Evolutionary conservation across 1,140 invertebrate species (phyloP), one percentile per base, ranked within the genome.

Genomic region (Acromyrmex heyeri): DNA sequence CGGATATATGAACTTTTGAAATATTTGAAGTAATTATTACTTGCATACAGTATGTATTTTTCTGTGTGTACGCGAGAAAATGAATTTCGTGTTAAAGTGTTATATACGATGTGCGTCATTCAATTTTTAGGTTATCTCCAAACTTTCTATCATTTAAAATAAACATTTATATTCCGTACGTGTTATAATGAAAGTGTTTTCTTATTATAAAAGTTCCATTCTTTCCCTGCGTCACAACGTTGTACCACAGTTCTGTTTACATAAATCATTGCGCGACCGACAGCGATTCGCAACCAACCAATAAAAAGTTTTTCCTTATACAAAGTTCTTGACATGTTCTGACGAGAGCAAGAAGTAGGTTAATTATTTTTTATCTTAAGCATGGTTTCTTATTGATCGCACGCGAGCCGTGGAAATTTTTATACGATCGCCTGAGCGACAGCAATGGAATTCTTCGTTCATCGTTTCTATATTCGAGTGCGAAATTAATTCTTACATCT

Each of bases 361-460:
- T 79, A 67, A 81, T 81, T 72, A 81, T 44, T 81, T 81, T 81
- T 70, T 44, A 81, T 59, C 64, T 57, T 21, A 21, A 48, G 27
- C 1, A 64, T 10, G 7, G 34, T 14, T 30, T 18, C 34, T 59
- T 30, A 72, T 72, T 67, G 78, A 72, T 82, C 64, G 78, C 21
- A 10, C 16, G 8, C 14, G 16, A 27, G n/a, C 18, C 34, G 53
- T 18, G 57, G 27, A 44, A 53, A 57, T n/a, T 77, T 82, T 67
- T 65, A 62, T 16, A n/a, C 48, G 27, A 44, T 27, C 12, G 30
- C 24, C 61, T 44, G 44, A 59, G 53, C 30, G 30, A 8, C 44
- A n/a, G 48, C 77, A 16, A 8, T 18, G n/a, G 3, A 34, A 44
- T 3, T 18, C 4, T 64, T 10, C 59, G n/a, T 18, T 65, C 48